Evolutionary conservation across 2,797 vertebrate genomes (phyloP).

Genomic region (Onychomys leucogaster): DNA sequence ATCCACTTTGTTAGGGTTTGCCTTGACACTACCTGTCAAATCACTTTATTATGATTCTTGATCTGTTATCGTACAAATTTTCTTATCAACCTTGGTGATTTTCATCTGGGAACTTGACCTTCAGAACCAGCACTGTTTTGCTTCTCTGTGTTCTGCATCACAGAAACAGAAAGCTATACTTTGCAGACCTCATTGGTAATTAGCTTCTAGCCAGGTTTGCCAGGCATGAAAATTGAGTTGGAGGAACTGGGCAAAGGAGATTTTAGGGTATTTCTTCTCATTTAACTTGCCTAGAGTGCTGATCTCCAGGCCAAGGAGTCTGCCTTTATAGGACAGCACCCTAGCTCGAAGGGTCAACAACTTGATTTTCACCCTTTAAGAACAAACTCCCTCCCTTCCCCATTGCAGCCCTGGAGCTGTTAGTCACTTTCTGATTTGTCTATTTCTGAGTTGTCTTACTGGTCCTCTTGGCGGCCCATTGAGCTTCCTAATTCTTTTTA

Average conservation of each 20-base stretch:
- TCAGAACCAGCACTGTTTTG: background rate
- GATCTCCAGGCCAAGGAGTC: background rate
- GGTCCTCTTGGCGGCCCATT: background rate
- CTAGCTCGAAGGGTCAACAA: background rate
- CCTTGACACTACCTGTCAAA: background rate
- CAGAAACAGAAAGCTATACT: background rate
- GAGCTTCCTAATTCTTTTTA: background rate
- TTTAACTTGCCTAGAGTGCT: background rate
- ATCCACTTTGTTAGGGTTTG: conserved; percentile 9
- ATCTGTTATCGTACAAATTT: background rate
- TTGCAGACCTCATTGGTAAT: conserved; percentile 7
- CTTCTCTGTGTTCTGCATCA: background rate
- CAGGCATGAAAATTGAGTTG: background rate
- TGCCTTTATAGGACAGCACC: background rate
- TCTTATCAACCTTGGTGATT: background rate
- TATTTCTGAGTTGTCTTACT: conserved; percentile 1
- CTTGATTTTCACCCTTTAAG: background rate
- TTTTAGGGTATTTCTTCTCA: background rate
- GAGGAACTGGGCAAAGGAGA: background rate
- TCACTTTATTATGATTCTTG: conserved; percentile 3
- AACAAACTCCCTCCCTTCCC: background rate
- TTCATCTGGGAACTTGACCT: background rate
- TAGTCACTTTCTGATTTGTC: background rate
- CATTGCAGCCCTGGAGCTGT: background rate
- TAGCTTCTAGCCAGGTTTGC: background rate